These are phyloP conservation scores for Cinclus cinclus DNA, from an alignment of 2,113 vertebrate genomes.

Conservation along the genomic window DNA sequence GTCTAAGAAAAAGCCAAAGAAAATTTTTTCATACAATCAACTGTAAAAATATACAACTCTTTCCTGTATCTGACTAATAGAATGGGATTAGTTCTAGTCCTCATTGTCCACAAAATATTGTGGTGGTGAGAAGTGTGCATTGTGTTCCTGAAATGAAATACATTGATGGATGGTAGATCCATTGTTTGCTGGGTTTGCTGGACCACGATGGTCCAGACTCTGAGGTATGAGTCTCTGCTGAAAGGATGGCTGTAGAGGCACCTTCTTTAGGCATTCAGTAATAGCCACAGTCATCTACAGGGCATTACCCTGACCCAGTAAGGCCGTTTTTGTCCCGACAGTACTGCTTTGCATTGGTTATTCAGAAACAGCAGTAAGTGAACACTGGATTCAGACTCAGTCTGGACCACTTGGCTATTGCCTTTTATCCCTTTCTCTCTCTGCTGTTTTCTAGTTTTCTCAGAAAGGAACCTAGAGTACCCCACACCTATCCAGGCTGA, in stretches of 20 bases:
- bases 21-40: not conserved
- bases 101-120: not conserved
- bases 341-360: not conserved
- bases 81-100: not conserved
- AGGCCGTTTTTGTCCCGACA: not conserved
- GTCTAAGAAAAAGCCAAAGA: not conserved
- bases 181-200: not conserved
- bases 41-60: not conserved
- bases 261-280: not conserved
- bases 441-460: not conserved
- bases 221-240: not conserved
- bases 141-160: not conserved
- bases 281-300: not conserved
- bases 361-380: not conserved
- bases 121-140: not conserved
- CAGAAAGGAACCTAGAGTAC: not conserved
- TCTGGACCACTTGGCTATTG: not conserved
- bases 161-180: not conserved
- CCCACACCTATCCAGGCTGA: not conserved
- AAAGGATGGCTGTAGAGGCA: rapidly evolving
- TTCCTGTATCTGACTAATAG: not conserved
- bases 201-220: not conserved
- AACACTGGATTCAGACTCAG: not conserved
- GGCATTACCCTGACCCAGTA: not conserved
- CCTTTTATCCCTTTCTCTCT: not conserved